Percentiles rank a stretch among this genome's conserved stretches.
phyloP scores from a whole-genome alignment of 2,888 invertebrate species.

The Idaea aversata region DNA sequence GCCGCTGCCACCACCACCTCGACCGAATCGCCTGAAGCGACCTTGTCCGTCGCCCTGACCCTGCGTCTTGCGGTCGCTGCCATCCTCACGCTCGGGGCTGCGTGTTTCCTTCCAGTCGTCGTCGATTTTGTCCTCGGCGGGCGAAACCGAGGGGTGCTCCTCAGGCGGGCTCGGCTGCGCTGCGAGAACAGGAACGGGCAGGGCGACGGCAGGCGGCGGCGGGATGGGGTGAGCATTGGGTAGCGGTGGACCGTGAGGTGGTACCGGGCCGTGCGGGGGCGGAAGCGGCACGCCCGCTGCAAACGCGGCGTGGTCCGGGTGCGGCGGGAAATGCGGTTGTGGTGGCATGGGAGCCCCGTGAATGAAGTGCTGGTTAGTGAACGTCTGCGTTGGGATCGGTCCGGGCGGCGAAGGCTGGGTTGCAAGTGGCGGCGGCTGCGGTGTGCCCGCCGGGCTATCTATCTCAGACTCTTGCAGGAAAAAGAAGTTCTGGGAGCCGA shows the following conservation, averaged over 20 bases:
- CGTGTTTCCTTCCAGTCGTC: slow-evolving; percentile 58
- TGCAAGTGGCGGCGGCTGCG: slow-evolving; percentile 65
- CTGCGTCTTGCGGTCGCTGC: slow-evolving; percentile 56
- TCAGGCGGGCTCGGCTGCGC: slow-evolving; percentile 29
- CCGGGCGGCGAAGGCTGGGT: slow-evolving; percentile 67
- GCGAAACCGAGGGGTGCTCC: slow-evolving; percentile 39
- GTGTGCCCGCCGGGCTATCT: slow-evolving; percentile 84
- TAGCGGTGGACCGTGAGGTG: slow-evolving; percentile 19
- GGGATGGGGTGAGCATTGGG: slow-evolving; percentile 29
- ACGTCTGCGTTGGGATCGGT: slow-evolving; percentile 89
- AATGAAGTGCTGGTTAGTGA: slow-evolving; percentile 90
- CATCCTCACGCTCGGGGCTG: slow-evolving; percentile 63
- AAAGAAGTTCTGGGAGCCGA: slow-evolving; percentile 88
- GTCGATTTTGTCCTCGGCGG: slow-evolving; percentile 48
- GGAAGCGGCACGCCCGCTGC: slow-evolving; percentile 57
- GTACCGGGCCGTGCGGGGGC: slow-evolving; percentile 10
- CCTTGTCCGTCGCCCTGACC: slow-evolving; percentile 70
- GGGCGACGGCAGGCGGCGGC: slow-evolving; percentile 19
- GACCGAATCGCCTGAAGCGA: slow-evolving; percentile 59
- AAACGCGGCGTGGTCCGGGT: slow-evolving; percentile 67
- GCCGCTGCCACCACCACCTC: slow-evolving; percentile 51
- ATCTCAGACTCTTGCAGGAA: slow-evolving; percentile 95
- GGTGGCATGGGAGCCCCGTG: slow-evolving; percentile 74
- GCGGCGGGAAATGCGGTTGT: slow-evolving; percentile 72
- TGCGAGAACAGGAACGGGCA: slow-evolving; percentile 27